A percentile compares a stretch with the other conserved stretches of the same genome.
These are phyloP conservation scores for Malurus splendens DNA, from an alignment of 2,797 vertebrate species.

Conservation along the genomic window DNA sequence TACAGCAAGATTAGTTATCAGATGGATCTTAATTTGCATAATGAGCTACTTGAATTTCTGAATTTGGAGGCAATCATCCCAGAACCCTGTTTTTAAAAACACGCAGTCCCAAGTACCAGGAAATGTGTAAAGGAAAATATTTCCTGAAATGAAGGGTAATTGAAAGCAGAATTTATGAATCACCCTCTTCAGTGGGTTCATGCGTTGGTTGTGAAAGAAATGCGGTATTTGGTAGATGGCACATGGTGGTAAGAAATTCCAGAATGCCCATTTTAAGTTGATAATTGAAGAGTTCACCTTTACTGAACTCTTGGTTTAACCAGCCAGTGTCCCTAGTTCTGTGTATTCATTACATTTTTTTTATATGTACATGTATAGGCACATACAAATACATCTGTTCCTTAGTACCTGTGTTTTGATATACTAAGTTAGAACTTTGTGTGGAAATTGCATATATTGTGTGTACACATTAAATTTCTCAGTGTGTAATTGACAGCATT, in stretches of 20 bases:
- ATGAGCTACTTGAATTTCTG: slow-evolving; percentile 32
- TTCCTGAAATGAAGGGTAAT: not conserved
- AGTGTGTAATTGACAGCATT: not conserved
- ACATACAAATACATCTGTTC: fast-evolving
- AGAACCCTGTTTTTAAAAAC: not conserved
- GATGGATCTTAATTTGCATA: slow-evolving; percentile 36
- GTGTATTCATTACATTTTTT: not conserved
- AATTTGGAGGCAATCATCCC: slow-evolving; percentile 8
- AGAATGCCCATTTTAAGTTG: not conserved
- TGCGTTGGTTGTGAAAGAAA: not conserved
- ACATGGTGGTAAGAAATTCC: not conserved
- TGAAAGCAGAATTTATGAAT: not conserved
- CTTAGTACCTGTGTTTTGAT: not conserved
- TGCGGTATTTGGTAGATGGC: not conserved
- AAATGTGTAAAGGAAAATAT: not conserved
- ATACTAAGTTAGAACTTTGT: not conserved
- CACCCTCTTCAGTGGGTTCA: not conserved
- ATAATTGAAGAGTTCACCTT: not conserved
- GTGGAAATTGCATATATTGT: not conserved
- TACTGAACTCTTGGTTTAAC: not conserved
- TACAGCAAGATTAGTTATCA: slow-evolving; percentile 8
- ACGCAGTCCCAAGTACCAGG: not conserved
- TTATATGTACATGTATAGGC: too few species aligned
- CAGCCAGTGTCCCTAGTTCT: not conserved
- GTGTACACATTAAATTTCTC: not conserved